Evolutionary conservation across 2,888 invertebrate genomes (phyloP).

Genomic region (Cantharis lateralis): DNA sequence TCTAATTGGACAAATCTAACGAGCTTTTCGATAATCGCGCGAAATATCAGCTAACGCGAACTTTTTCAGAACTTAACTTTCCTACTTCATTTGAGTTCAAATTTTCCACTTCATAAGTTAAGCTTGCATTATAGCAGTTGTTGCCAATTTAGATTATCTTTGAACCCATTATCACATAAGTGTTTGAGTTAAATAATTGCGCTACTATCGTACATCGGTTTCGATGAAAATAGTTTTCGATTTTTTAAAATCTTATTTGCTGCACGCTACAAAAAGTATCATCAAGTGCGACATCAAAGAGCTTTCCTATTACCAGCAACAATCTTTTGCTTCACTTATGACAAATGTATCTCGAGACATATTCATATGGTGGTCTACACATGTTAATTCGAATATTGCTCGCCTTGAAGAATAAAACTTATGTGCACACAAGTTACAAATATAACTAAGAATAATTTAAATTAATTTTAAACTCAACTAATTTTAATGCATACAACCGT

Average conservation of each 20-base stretch:
- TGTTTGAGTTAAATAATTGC: not conserved
- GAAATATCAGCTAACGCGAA: not conserved
- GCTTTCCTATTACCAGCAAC: conserved; percentile 31
- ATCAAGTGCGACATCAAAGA: conserved; percentile 32
- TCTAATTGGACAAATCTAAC: not conserved
- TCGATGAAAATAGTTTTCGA: not conserved
- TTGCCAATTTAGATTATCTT: not conserved
- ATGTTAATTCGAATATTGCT: conserved; percentile 30
- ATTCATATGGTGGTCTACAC: conserved; percentile 33
- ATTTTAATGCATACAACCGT: not conserved
- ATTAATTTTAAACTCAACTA: conserved; percentile 12
- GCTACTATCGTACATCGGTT: not conserved
- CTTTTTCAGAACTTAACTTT: not conserved
- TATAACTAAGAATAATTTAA: conserved; percentile 13
- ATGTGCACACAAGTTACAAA: conserved; percentile 9
- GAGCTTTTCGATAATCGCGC: not conserved
- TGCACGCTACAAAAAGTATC: conserved; percentile 11
- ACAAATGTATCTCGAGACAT: conserved; percentile 35
- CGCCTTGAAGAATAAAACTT: conserved; percentile 4
- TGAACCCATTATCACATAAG: not conserved
- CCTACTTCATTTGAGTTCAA: not conserved
- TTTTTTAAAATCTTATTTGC: not conserved
- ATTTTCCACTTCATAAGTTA: not conserved
- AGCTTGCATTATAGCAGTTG: not conserved
- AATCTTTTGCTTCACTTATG: conserved; percentile 38